A percentile compares a stretch with the other conserved stretches of the same genome.
Conservation (phyloP, 2,113 vertebrate species). For the Epinephelus fuscoguttatus region DNA sequence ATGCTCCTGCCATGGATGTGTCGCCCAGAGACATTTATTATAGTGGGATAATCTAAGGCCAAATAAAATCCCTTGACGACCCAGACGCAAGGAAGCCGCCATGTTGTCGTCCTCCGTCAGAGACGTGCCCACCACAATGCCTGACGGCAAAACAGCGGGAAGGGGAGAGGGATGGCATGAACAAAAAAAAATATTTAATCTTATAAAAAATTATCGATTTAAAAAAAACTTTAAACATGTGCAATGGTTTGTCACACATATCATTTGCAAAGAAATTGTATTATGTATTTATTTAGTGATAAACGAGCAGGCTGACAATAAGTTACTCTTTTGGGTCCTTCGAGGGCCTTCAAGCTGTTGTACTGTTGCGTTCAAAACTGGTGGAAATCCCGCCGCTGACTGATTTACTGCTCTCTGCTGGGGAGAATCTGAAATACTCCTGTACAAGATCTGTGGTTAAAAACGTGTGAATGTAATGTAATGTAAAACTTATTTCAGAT, state of each 20-base stretch:
- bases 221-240: accelerated
- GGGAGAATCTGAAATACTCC: neutral
- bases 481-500: too few relatives aligned
- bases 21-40: constrained; percentile 64
- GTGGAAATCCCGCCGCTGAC: neutral
- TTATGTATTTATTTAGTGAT: neutral
- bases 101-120: constrained; percentile 79
- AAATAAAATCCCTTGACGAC: constrained; percentile 78
- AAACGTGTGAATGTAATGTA: too few relatives aligned
- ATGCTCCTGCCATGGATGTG: constrained; percentile 54
- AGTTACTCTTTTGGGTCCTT: constrained; percentile 27
- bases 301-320: constrained; percentile 18
- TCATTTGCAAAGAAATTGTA: accelerated
- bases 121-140: constrained; percentile 46
- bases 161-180: accelerated
- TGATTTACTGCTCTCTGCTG: constrained; percentile 47
- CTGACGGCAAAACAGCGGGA: constrained; percentile 44
- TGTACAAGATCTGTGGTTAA: neutral
- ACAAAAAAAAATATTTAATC: accelerated
- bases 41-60: constrained; percentile 71
- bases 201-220: accelerated
- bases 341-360: neutral
- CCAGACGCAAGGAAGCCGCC: constrained; percentile 85
- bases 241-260: accelerated
- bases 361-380: neutral